These are phyloP conservation scores for Drosophila parabipectinata DNA, from an alignment of 1,140 invertebrate genomes.

Conservation along the genomic window DNA sequence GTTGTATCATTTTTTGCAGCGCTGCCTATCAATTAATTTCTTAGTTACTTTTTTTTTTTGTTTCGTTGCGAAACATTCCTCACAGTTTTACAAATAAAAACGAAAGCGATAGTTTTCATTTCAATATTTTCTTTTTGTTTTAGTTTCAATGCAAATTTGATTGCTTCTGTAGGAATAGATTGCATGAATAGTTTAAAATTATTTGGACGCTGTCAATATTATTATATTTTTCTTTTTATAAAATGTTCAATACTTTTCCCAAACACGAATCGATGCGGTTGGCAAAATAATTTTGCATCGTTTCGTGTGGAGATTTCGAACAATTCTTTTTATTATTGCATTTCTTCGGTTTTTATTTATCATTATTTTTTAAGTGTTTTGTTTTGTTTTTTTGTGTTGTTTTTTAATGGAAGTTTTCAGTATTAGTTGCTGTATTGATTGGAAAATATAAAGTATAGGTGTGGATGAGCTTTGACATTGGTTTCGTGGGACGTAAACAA, in stretches of 20 bases:
- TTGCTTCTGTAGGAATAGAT: constrained; percentile 71
- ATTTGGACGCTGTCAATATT: constrained; percentile 55
- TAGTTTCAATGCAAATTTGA: constrained; percentile 65
- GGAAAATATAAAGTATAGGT: constrained; percentile 75
- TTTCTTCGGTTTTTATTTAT: constrained; percentile 43
- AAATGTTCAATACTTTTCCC: constrained; percentile 31
- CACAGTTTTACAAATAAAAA: constrained; percentile 71
- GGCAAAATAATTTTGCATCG: constrained; percentile 5
- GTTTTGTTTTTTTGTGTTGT: too few species aligned
- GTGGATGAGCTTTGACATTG: constrained; percentile 55
- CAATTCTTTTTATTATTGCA: constrained; percentile 21
- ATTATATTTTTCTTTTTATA: constrained; percentile 11
- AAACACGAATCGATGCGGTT: constrained; percentile 19
- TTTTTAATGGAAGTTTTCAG: constrained; percentile 56
- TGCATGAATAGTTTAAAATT: constrained; percentile 58
- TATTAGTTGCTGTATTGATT: constrained; percentile 40
- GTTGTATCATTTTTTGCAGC: constrained; percentile 36
- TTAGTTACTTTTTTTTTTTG: constrained; percentile 68
- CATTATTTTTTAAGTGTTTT: constrained; percentile 13
- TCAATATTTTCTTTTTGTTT: constrained; percentile 9
- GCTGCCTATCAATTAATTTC: constrained; percentile 43
- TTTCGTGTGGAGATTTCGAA: constrained; percentile 16
- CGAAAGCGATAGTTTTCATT: constrained; percentile 46
- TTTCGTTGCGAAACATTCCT: constrained; percentile 83
- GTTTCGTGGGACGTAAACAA: constrained; percentile 71